A percentile compares a stretch with the other conserved stretches of the same genome.
These are phyloP conservation scores for Liasis olivaceus DNA, from an alignment of 2,797 vertebrate species.

Conservation along the genomic window DNA sequence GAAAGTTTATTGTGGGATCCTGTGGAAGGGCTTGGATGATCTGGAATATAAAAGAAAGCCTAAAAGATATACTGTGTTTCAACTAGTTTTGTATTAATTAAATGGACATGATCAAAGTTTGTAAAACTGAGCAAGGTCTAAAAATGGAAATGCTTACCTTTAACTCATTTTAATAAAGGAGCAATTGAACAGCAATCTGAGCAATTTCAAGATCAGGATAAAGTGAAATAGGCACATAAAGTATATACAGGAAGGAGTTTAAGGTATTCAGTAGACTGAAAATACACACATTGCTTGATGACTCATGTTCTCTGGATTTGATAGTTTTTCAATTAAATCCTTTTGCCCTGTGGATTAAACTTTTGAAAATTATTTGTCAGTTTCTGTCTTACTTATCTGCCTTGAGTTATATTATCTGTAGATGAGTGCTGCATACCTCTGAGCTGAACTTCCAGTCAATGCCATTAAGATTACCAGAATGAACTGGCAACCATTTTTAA, in stretches of 20 bases:
- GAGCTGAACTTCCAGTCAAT: constrained; percentile 22
- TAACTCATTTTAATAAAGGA: constrained; percentile 9
- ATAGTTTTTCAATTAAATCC: not conserved
- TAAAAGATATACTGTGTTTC: constrained; percentile 17
- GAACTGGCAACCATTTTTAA: not conserved
- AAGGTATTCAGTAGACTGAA: not conserved
- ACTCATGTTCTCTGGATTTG: not conserved
- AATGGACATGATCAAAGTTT: constrained; percentile 24
- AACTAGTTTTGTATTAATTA: constrained; percentile 22
- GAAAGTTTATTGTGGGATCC: not conserved
- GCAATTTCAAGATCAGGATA: not conserved
- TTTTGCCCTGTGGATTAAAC: not conserved
- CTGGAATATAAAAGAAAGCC: not conserved
- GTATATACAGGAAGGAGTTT: not conserved
- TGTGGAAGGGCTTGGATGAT: not conserved
- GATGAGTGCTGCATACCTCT: not conserved
- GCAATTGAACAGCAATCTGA: not conserved
- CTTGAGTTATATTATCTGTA: not conserved
- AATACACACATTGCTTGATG: not conserved
- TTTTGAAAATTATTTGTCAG: constrained; percentile 6
- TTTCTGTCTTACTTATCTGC: constrained; percentile 4
- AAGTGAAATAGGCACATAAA: not conserved
- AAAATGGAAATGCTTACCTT: not conserved
- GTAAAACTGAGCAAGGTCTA: not conserved
- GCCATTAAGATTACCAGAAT: not conserved